Evolutionary conservation across 2,113 vertebrate species (phyloP).

Genomic region (Dinomys branickii): DNA sequence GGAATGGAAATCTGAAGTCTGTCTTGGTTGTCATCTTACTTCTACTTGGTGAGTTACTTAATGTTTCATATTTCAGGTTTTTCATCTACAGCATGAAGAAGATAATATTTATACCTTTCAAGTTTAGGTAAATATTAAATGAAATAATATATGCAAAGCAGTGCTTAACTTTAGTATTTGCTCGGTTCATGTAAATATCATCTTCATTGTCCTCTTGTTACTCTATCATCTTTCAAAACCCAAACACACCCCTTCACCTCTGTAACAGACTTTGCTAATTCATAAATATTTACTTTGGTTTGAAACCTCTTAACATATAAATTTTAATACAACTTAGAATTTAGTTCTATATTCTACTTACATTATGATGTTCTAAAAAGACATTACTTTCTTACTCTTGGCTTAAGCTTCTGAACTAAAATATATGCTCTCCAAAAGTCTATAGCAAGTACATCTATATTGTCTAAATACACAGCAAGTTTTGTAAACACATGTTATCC

Average conservation of each 20-base stretch:
- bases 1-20: conserved; percentile 17
- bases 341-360: background rate
- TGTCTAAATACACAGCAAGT: background rate
- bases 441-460: background rate
- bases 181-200: background rate
- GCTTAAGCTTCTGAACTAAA: conserved; percentile 24
- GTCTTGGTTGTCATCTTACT: background rate
- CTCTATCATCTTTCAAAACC: background rate
- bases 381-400: background rate
- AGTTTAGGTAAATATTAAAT: conserved; percentile 12
- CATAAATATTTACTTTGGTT: background rate
- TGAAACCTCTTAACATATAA: background rate
- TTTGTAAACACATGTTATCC: background rate
- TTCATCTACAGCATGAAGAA: conserved; percentile 10
- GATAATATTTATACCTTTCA: background rate
- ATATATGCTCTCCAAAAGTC: background rate
- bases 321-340: background rate
- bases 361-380: background rate
- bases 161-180: background rate
- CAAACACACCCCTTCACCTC: background rate
- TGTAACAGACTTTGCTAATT: background rate
- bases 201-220: background rate
- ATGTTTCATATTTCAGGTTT: background rate
- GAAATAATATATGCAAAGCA: background rate
- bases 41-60: background rate